phyloP scores from a whole-genome alignment of 2,888 invertebrate species.

The Hydropsyche betteni region DNA sequence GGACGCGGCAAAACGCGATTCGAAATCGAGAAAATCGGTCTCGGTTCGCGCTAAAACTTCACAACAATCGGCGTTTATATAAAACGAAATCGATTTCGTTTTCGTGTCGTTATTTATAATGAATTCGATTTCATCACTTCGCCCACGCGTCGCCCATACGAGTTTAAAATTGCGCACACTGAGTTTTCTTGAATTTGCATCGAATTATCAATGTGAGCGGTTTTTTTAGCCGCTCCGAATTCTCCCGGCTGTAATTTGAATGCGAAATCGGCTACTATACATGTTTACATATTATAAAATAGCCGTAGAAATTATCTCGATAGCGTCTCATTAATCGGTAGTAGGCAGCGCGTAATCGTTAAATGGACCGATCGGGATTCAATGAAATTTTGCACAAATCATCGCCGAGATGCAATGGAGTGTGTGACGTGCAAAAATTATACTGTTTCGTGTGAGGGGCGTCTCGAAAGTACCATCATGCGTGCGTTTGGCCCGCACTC shows the following conservation, averaged over 20 bases:
- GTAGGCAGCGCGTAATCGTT: conserved; percentile 10
- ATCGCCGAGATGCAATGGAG: too few species aligned
- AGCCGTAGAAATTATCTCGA: background rate
- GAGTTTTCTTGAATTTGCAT: conserved; percentile 6
- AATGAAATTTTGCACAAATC: too few species aligned
- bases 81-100: too few species aligned
- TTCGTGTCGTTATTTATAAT: background rate
- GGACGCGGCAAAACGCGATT: background rate
- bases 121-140: background rate
- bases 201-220: background rate
- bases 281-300: background rate
- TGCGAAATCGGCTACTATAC: background rate
- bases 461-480: too few species aligned
- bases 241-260: background rate
- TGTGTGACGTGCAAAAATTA: too few species aligned
- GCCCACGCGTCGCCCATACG: background rate
- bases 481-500: too few species aligned
- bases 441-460: too few species aligned
- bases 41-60: background rate
- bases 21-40: background rate
- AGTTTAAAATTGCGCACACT: background rate
- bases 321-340: conserved; percentile 10
- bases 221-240: background rate
- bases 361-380: background rate
- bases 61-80: too few species aligned